These are phyloP conservation scores for Anser brachyrhynchus DNA, from an alignment of 2,113 vertebrate genomes.

Conservation along the genomic window DNA sequence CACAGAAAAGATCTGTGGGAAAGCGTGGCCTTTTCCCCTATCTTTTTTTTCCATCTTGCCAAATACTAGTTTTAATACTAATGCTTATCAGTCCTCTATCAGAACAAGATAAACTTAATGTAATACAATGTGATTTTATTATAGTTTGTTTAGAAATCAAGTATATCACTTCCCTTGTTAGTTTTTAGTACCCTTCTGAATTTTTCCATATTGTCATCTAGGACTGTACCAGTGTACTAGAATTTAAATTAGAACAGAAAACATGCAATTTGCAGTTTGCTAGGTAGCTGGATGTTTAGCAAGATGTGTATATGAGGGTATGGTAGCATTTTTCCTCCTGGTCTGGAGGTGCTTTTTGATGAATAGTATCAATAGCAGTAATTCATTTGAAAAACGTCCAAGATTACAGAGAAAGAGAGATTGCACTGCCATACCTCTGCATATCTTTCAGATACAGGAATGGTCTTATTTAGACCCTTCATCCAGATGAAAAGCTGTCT, in stretches of 20 bases:
- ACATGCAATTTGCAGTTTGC: neutral
- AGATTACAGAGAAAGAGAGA: neutral
- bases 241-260: neutral
- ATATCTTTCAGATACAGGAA: neutral
- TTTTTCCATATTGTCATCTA: neutral
- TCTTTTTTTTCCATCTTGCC: neutral
- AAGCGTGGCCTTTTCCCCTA: neutral
- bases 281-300: neutral
- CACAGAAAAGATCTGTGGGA: neutral
- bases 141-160: neutral
- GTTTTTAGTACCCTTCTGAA: neutral
- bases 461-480: neutral
- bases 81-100: neutral
- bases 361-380: neutral
- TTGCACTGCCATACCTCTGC: rapidly evolving
- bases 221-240: neutral
- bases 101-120: neutral
- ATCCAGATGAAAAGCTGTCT: neutral
- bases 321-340: neutral
- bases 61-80: neutral
- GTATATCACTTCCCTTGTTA: neutral
- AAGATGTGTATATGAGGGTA: neutral
- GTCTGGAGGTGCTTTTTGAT: neutral
- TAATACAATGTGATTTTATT: neutral
- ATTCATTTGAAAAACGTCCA: neutral